Conservation (phyloP, 2,113 vertebrate genomes). For the Dicaeum eximium region DNA sequence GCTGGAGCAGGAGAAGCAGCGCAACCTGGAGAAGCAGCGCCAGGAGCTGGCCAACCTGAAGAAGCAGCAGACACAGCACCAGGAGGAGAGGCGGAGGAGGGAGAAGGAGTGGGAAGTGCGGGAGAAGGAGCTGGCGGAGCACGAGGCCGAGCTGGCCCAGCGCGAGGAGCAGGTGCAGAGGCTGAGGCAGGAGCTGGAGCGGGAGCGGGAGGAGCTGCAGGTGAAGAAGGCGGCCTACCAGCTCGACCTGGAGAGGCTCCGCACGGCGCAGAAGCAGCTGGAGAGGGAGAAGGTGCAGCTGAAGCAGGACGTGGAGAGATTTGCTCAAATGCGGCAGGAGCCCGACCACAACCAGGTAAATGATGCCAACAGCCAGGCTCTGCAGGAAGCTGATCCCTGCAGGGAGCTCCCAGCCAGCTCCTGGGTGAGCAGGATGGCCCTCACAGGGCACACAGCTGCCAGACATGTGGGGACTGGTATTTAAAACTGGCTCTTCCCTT, state of each 20-base stretch:
- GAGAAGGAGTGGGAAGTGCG: constrained; percentile 86
- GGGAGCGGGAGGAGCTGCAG: constrained; percentile 74
- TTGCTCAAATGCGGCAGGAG: constrained; percentile 65
- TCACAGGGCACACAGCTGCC: not conserved
- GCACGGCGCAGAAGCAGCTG: constrained; percentile 83
- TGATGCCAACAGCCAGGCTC: accelerated
- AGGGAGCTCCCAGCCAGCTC: not conserved
- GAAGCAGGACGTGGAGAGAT: constrained; percentile 72
- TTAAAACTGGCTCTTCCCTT: not conserved
- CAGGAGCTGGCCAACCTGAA: constrained; percentile 91
- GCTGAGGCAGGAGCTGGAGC: constrained; percentile 75
- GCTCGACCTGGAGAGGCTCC: constrained; percentile 84
- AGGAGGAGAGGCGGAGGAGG: constrained; percentile 79
- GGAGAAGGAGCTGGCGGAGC: constrained; percentile 79
- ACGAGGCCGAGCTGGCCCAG: constrained; percentile 71
- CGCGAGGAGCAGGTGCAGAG: constrained; percentile 76
- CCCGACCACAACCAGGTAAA: constrained; percentile 52
- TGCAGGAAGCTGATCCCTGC: not conserved
- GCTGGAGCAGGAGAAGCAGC: constrained; percentile 96
- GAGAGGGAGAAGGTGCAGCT: constrained; percentile 83
- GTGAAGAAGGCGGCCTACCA: constrained; percentile 81
- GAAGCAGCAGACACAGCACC: constrained; percentile 85
- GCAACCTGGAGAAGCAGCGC: constrained; percentile 92
- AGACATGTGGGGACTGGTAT: accelerated
- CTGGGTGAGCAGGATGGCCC: not conserved